Base-by-base conservation (phyloP, 2,888 invertebrate genomes). In the Trichogramma dendrolimi region DNA sequence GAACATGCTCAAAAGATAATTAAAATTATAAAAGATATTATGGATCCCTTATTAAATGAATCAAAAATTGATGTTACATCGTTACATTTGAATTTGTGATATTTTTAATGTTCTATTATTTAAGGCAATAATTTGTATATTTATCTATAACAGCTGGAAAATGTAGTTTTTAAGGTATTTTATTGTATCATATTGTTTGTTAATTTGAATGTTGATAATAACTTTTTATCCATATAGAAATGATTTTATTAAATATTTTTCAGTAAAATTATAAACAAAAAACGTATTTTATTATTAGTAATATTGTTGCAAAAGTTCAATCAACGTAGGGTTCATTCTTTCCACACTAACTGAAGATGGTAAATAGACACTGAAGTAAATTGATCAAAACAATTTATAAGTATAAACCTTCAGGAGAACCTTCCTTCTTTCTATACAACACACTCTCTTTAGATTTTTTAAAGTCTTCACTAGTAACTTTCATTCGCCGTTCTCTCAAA, bases 381-480 rank as follows among this genome's bases (percentile, higher is more conserved):
- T 63, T 27, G 27, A 27, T 27, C 27, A 27, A 27, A 27, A 27
- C 27, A 43, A 10, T 70, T 87, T 92, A 99, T 76, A 99, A 86
- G 83, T 99, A 99, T 61, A 99, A 87, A 69, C 98, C 98, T 82
- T 99, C 99, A 1, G 99, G 99, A 52, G 97, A 97, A 68, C 98
- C 98, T 83, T 99, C 99, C 78, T 99, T 98, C 84, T 99, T 99
- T 64, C 98, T 87, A 78, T 99, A 99, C 55, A 99, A 84, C 41
- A 99, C 98, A 81, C 96, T 99, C 79, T 99, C 99, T 81, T 99
- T 99, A 0, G 98, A 96, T 80, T 99, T 99, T 80, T 94, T 94
- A 80, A 99, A 99, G 81, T 99, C 99, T 80, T 99, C 98, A 82
- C 96, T 97, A 66, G 96, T 99, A 43, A 99, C 99, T 81, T 97